Evolutionary conservation across 2,888 invertebrate species (phyloP).

Genomic region (Nemapogon koenigi): DNA sequence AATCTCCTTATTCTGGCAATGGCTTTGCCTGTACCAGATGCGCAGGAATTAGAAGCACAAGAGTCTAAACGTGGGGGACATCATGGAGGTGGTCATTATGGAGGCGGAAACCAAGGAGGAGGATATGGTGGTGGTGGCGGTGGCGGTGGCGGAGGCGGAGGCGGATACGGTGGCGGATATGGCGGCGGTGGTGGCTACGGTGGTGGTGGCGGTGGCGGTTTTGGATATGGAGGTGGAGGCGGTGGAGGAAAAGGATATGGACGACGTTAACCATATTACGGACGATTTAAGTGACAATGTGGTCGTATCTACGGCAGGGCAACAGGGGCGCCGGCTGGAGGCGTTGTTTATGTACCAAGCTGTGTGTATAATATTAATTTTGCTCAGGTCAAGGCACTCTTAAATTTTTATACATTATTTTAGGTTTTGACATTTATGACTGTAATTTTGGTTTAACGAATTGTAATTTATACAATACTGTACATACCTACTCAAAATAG

Average conservation of each 20-base stretch:
- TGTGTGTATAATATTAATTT: neutral
- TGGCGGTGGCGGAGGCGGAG: slow-evolving; percentile 12
- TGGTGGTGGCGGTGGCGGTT: slow-evolving; percentile 8
- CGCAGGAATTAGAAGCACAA: slow-evolving; percentile 1
- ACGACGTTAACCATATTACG: too few species aligned
- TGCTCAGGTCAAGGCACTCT: neutral
- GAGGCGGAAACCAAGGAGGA: neutral
- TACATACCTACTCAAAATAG: neutral
- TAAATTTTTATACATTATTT: too few species aligned
- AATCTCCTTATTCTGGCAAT: neutral
- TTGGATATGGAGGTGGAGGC: slow-evolving; percentile 10
- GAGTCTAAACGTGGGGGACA: slow-evolving; percentile 1
- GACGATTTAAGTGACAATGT: too few species aligned
- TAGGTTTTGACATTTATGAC: too few species aligned
- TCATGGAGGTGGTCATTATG: neutral
- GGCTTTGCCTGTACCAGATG: neutral
- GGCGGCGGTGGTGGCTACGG: slow-evolving; percentile 10
- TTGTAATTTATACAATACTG: neutral
- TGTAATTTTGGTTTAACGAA: too few species aligned
- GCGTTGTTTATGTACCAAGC: neutral
- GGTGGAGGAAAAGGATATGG: slow-evolving; percentile 6
- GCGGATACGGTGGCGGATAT: slow-evolving; percentile 3
- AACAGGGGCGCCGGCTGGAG: neutral
- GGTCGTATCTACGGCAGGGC: neutral
- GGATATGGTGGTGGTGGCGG: neutral